Evolutionary conservation across 2,797 vertebrate genomes (phyloP).

Genomic region (Myotis daubentonii): DNA sequence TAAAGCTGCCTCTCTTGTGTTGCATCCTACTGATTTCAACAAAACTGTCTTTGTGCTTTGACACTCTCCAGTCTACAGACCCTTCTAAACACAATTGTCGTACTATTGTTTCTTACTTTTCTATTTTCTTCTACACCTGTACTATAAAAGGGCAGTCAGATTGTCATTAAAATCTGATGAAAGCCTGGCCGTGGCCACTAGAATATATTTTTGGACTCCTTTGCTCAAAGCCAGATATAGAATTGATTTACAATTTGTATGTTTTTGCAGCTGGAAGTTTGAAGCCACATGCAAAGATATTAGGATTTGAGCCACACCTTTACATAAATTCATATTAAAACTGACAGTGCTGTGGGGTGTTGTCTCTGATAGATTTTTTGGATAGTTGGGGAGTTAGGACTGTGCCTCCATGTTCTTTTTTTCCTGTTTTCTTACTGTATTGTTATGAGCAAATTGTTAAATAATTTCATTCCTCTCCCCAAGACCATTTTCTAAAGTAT

Average conservation of each 20-base stretch:
- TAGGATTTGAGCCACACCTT: constrained; percentile 14
- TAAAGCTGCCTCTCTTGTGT: constrained; percentile 35
- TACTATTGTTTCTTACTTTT: constrained; percentile 51
- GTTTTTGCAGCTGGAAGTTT: constrained; percentile 34
- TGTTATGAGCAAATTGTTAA: constrained; percentile 54
- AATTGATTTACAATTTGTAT: constrained; percentile 14
- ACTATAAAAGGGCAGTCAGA: constrained; percentile 36
- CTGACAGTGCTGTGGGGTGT: neutral
- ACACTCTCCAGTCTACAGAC: constrained; percentile 3
- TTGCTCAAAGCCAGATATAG: constrained; percentile 10
- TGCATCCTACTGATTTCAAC: constrained; percentile 40
- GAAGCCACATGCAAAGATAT: neutral
- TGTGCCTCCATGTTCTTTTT: neutral
- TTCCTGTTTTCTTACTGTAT: constrained; percentile 16
- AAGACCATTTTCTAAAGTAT: constrained; percentile 53
- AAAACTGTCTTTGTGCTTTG: constrained; percentile 40
- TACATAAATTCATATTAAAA: constrained; percentile 45
- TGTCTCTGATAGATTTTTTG: constrained; percentile 36
- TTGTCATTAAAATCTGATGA: constrained; percentile 23
- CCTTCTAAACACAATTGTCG: constrained; percentile 10
- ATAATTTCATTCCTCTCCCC: constrained; percentile 46
- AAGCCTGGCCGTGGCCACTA: neutral
- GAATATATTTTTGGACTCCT: constrained; percentile 33
- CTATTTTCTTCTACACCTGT: neutral
- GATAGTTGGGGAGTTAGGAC: neutral